phyloP scores from a whole-genome alignment of 2,113 vertebrate species.

The Indicator maculatus region DNA sequence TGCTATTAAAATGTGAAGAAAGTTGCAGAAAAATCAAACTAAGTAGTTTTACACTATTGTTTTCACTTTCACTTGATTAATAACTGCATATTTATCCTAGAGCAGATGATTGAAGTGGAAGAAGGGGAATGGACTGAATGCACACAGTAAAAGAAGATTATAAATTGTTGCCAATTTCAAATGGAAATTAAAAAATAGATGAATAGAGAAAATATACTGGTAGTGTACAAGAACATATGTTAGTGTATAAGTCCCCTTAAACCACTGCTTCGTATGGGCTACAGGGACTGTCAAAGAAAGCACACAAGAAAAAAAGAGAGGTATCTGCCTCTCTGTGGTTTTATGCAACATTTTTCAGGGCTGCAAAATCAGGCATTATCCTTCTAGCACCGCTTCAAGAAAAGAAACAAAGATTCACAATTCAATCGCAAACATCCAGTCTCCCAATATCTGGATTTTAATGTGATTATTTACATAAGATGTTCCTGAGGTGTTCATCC shows the following conservation, averaged over 20 bases:
- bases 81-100: neutral
- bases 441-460: neutral
- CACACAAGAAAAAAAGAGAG: neutral
- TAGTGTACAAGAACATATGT: neutral
- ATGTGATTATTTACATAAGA: neutral
- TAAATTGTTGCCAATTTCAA: neutral
- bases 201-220: neutral
- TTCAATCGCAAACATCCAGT: neutral
- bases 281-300: neutral
- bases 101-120: conserved; percentile 14
- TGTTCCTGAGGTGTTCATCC: neutral
- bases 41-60: neutral
- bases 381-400: neutral
- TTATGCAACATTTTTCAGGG: neutral
- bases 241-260: neutral
- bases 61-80: neutral
- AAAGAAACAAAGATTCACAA: neutral
- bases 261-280: neutral
- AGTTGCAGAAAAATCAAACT: neutral
- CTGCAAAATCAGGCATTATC: neutral
- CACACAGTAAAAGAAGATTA: neutral
- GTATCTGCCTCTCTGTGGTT: neutral
- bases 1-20: neutral
- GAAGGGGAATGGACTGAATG: neutral
- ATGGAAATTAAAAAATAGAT: neutral